Percentiles rank a stretch among this genome's conserved stretches.
These are phyloP conservation scores for Hycleus phaleratus DNA, from an alignment of 1,140 invertebrate genomes.

Conservation along the genomic window DNA sequence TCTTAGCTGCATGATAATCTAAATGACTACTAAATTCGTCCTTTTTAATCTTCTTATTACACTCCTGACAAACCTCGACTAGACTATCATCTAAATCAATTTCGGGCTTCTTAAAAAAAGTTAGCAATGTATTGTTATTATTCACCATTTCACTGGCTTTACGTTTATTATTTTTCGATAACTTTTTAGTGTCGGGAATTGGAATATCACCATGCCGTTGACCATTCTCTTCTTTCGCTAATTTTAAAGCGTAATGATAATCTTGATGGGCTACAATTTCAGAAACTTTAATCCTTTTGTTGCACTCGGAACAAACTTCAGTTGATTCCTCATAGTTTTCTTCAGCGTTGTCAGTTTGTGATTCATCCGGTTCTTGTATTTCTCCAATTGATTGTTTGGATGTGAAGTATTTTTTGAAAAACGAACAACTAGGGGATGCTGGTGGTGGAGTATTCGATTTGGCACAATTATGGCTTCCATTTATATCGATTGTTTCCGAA, in stretches of 20 bases:
- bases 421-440: slow-evolving; percentile 30
- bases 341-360: not conserved
- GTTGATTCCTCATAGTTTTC: not conserved
- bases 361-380: not conserved
- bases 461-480: not conserved
- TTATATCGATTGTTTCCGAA: not conserved
- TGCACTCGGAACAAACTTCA: slow-evolving; percentile 45
- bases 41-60: slow-evolving; percentile 50
- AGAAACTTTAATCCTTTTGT: slow-evolving; percentile 42
- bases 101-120: slow-evolving; percentile 31
- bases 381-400: not conserved
- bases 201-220: not conserved
- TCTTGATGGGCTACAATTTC: slow-evolving; percentile 49
- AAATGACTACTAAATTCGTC: slow-evolving; percentile 54
- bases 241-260: slow-evolving; percentile 52
- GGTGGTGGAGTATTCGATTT: not conserved
- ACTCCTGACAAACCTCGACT: slow-evolving; percentile 52
- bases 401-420: slow-evolving; percentile 43
- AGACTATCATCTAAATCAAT: slow-evolving; percentile 24
- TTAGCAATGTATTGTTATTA: slow-evolving; percentile 31
- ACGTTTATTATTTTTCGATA: slow-evolving; percentile 20
- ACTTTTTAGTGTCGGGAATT: slow-evolving; percentile 15
- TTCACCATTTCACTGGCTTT: slow-evolving; percentile 6
- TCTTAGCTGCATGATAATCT: slow-evolving; percentile 65
- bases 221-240: slow-evolving; percentile 46